phyloP scores from a whole-genome alignment of 1,140 invertebrate species.

The Bradynema listronoti region DNA sequence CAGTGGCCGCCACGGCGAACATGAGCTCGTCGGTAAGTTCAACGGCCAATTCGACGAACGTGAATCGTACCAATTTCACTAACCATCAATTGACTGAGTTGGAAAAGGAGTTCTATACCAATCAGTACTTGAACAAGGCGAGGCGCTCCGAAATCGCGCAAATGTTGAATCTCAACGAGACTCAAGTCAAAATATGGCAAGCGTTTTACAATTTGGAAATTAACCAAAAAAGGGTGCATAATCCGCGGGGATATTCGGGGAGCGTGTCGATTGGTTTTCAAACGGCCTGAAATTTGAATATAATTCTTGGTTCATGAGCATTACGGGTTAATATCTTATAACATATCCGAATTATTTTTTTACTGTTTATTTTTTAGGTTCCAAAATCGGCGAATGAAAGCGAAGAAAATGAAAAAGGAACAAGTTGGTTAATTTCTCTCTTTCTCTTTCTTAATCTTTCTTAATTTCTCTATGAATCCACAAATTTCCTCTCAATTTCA shows the following conservation, averaged over 20 bases:
- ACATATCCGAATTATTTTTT: too few relatives aligned
- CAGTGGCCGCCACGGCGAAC: neutral
- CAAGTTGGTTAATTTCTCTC: constrained; percentile 1
- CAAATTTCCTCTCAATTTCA: neutral
- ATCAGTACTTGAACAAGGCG: constrained; percentile 92
- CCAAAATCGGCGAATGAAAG: constrained; percentile 89
- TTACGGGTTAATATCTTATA: too few relatives aligned
- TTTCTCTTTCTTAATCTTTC: neutral
- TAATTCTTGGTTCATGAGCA: too few relatives aligned
- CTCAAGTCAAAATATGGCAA: constrained; percentile 67
- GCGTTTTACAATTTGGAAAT: too few relatives aligned
- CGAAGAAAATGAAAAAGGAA: constrained; percentile 4
- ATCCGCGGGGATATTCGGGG: too few relatives aligned
- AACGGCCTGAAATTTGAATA: too few relatives aligned
- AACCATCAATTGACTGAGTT: constrained; percentile 67
- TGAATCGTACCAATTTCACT: constrained; percentile 45
- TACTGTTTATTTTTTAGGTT: too few relatives aligned
- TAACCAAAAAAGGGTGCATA: too few relatives aligned
- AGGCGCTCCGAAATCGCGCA: constrained; percentile 93
- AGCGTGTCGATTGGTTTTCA: too few relatives aligned
- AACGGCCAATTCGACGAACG: constrained; percentile 26
- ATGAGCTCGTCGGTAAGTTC: constrained; percentile 2
- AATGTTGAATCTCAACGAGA: constrained; percentile 89
- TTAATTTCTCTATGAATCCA: neutral
- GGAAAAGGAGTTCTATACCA: constrained; percentile 98